A percentile compares a stretch with the other conserved stretches of the same genome.
phyloP scores from a whole-genome alignment of 2,113 vertebrate genomes.

The Gallinago media region DNA sequence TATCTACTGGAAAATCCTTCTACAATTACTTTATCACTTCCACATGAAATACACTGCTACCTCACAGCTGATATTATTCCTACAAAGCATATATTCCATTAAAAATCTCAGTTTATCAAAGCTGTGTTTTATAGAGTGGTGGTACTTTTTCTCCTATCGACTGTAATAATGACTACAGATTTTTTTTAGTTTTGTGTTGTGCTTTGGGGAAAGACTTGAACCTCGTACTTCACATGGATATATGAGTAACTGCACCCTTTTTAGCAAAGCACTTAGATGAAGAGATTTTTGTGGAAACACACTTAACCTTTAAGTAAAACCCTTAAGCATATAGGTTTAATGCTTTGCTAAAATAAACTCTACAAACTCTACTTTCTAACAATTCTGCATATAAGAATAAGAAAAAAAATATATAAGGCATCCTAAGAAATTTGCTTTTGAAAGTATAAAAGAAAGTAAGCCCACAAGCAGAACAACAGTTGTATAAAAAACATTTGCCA shows the following conservation, averaged over 20 bases:
- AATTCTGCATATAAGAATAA: neutral
- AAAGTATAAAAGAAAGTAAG: constrained; percentile 2
- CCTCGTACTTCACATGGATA: neutral
- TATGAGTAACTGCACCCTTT: neutral
- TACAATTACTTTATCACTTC: neutral
- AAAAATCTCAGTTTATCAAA: constrained; percentile 9
- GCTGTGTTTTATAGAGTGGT: neutral
- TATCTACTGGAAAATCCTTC: neutral
- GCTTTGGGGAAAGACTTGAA: constrained; percentile 10
- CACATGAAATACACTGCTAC: neutral
- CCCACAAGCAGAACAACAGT: neutral
- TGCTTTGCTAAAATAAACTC: neutral
- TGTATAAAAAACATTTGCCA: neutral
- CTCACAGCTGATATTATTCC: neutral
- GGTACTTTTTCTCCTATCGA: fast-evolving
- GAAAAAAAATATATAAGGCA: neutral
- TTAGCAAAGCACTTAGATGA: neutral
- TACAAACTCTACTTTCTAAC: neutral
- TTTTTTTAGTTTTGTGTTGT: neutral
- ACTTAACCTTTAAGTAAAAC: constrained; percentile 12
- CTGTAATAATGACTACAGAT: neutral
- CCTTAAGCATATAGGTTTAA: neutral
- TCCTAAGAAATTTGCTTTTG: neutral
- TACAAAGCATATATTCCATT: neutral
- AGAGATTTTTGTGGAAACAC: neutral